A percentile compares a stretch with the other conserved stretches of the same genome.
These are phyloP conservation scores for Pyralis farinalis DNA, from an alignment of 2,888 invertebrate species.

Conservation along the genomic window DNA sequence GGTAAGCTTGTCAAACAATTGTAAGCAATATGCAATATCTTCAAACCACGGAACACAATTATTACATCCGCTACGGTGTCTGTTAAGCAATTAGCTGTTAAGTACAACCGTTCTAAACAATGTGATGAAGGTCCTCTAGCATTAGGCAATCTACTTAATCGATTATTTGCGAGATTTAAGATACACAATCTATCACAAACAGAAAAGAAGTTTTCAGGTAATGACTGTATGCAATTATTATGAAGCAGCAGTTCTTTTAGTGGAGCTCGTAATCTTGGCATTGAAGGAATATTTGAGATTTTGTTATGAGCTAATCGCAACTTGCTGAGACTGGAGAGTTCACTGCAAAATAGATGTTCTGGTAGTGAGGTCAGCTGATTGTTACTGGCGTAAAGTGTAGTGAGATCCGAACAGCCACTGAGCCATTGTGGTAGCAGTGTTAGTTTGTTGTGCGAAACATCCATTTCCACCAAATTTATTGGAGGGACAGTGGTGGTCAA, in stretches of 20 bases:
- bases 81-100: slow-evolving; percentile 89
- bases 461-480: slow-evolving; percentile 86
- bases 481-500: slow-evolving; percentile 86
- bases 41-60: slow-evolving; percentile 83
- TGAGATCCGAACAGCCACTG: slow-evolving; percentile 85
- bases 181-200: slow-evolving; percentile 83
- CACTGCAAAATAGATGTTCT: slow-evolving; percentile 87
- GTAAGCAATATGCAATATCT: slow-evolving; percentile 88
- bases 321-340: slow-evolving; percentile 86
- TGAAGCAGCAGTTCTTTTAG: slow-evolving; percentile 87
- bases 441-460: slow-evolving; percentile 89
- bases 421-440: slow-evolving; percentile 89
- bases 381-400: slow-evolving; percentile 87
- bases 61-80: slow-evolving; percentile 86
- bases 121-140: slow-evolving; percentile 82
- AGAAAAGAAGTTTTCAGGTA: slow-evolving; percentile 89
- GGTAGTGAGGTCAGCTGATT: slow-evolving; percentile 86
- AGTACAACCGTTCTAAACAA: slow-evolving; percentile 84
- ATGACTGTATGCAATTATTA: slow-evolving; percentile 87
- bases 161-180: slow-evolving; percentile 90
- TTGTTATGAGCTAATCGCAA: slow-evolving; percentile 90
- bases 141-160: slow-evolving; percentile 85
- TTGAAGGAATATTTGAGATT: slow-evolving; percentile 86
- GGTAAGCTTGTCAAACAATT: slow-evolving; percentile 88
- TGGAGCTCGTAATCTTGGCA: slow-evolving; percentile 83